Base-by-base conservation (phyloP, 1,140 invertebrate species). In the Caenorhabditis briggsae region DNA sequence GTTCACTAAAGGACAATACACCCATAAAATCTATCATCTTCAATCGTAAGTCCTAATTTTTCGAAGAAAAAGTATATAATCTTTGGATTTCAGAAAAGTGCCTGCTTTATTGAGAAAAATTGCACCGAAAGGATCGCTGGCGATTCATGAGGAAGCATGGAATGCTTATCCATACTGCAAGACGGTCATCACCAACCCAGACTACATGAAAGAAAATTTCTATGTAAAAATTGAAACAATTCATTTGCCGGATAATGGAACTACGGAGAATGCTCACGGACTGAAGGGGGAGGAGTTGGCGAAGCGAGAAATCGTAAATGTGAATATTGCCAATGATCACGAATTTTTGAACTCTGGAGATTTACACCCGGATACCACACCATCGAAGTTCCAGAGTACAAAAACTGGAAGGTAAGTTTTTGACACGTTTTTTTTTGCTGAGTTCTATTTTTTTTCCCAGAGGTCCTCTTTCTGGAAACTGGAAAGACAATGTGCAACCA, bases 111-210 rank as follows among this genome's bases (percentile, higher is more conserved):
- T 99, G 92, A 94, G 96, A 89, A 94, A 97, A 90, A 93, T 99
- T 91, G 96, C 97, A 78, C 98, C 98, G 83, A 98, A 97, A 94
- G 97, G 96, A 43, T 96, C 97, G 48, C 93, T 99, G 92, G 97
- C 98, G 94, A 96, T 99, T 86, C 97, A 99, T 92, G 98, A 99
- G 94, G 96, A 98, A 94, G 98, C 98, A 88, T 99, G 98, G 98
- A 99, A 99, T 94, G 98, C 98, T 25, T 99, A 99, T 94, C 98
- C 98, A 9, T 99, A 99, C 93, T 99, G 98, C 94, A 95, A 95
- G 94, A 99, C 98, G 89, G 96, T 92, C 50, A 59, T 87, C 16
- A 88, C 85, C 5, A 99, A 99, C 95, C 97, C 97, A 86, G 96
- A 97, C 89, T 99, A 98, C 93, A 99, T 99, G 98, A 98, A 99